These are phyloP conservation scores for Trachemys scripta DNA, from an alignment of 2,113 vertebrate species.

Conservation along the genomic window DNA sequence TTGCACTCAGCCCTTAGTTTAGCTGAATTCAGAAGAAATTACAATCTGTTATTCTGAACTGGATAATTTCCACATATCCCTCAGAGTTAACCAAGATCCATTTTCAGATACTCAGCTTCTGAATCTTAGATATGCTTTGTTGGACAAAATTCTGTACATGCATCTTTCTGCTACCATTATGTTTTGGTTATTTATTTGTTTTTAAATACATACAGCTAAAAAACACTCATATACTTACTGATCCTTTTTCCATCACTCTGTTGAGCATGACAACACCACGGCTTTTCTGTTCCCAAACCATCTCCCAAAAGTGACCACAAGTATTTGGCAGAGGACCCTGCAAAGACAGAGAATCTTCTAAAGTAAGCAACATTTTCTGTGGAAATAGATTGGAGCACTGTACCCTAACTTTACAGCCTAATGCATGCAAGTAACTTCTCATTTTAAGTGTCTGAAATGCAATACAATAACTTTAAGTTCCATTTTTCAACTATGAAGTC, in stretches of 20 bases:
- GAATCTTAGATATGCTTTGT: background rate
- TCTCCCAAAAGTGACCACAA: constrained; percentile 99
- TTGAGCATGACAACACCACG: constrained; percentile 98
- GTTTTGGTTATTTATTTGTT: background rate
- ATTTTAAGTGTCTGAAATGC: constrained; percentile 12
- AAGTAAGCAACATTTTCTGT: constrained; percentile 50
- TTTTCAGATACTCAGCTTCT: background rate
- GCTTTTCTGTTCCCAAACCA: constrained; percentile 98
- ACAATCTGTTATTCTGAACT: background rate
- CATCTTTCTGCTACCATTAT: background rate
- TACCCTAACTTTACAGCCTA: background rate
- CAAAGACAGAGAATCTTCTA: constrained; percentile 66
- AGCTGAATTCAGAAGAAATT: background rate
- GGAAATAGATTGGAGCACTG: constrained; percentile 24
- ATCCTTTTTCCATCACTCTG: constrained; percentile 98
- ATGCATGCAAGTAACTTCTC: constrained; percentile 31
- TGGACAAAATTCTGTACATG: background rate
- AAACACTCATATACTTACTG: constrained; percentile 82
- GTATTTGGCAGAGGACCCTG: constrained; percentile 97
- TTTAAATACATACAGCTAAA: background rate
- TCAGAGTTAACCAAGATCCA: background rate
- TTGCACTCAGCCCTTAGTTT: background rate
- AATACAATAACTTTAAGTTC: background rate
- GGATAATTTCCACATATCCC: background rate
- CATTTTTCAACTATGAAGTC: background rate